Base-by-base conservation (phyloP, 2,113 vertebrate genomes). In the Paradoxurus hermaphroditus region DNA sequence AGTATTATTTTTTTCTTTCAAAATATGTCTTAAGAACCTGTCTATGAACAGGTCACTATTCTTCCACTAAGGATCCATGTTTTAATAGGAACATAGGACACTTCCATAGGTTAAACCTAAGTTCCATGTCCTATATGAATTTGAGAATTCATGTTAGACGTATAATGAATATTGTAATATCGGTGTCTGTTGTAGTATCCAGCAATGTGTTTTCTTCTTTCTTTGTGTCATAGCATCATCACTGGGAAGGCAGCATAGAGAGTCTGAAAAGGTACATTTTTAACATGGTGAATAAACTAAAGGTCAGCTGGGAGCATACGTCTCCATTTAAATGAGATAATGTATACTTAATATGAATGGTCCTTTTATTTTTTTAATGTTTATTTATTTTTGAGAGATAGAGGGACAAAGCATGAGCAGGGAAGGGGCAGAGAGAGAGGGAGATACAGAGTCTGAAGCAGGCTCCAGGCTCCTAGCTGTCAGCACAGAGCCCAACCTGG, bases 1-100 rank as follows among this genome's bases (percentile, higher is more conserved):
- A 10, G 51, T 53, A 86, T 49, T 59, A 62, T 39, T 19, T 19
- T 89, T 41, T 73, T 86, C 2, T 97, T 96, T 97, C 72, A 97
- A 85, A 95, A 97, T 68, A 65, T 91, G 70, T 73, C 79, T 67
- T 91, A 36, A 67, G 2, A 46, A 12, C 9, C 9, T 59, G 12
- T 4, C 1, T 81, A 16, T 62, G 5, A 75, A 16, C 5, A 93
- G 29, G 8, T 68, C 4, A 27, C 8, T 51, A 0, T 67, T 16
- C 25, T 83, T 68, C 11, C 25, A 44, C 15, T 53, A 62, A 82
- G 3, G 31, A 62, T 49, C 8, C 23, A 29, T 49, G 19, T 70
- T 93, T 85, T 68, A 89, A 18, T 1, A 90, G n/a, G 10, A 90
- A 34, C 49, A 59, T 0, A 51, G 44, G 14, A 36, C 9, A 41